Conservation (phyloP, 2,113 vertebrate genomes). For the Neogobius melanostomus region DNA sequence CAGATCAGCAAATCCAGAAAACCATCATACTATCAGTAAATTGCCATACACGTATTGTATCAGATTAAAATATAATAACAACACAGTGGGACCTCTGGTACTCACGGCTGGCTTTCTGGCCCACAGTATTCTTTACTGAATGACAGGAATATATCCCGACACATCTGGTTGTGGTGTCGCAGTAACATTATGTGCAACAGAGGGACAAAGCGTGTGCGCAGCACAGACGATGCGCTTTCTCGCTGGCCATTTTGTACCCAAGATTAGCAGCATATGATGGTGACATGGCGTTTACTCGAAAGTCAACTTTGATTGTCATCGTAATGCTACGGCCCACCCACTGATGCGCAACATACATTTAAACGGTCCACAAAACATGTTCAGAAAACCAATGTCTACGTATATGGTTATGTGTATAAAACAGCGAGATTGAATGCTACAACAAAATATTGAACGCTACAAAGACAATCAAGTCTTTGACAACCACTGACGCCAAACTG, state of each 20-base stretch:
- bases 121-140: conserved; percentile 15
- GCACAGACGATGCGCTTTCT: conserved; percentile 53
- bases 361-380: not conserved
- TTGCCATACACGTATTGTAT: too few relatives aligned
- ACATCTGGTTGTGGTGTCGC: conserved; percentile 56
- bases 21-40: not conserved
- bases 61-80: not conserved
- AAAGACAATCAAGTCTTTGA: conserved; percentile 34
- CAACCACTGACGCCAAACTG: conserved; percentile 9
- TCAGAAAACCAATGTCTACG: not conserved
- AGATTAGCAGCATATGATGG: conserved; percentile 53
- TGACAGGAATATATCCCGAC: conserved; percentile 18
- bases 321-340: not conserved
- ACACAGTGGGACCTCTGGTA: conserved; percentile 11
- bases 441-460: conserved; percentile 6
- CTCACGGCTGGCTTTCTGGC: conserved; percentile 39
- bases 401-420: not conserved
- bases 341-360: not conserved
- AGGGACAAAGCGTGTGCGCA: conserved; percentile 50
- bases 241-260: conserved; percentile 67
- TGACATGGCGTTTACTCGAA: conserved; percentile 60
- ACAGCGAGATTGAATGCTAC: not conserved
- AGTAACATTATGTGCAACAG: conserved; percentile 54
- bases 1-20: conserved; percentile 5
- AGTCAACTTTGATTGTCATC: conserved; percentile 10